Conservation (phyloP, 2,888 invertebrate genomes). For the Eupelmus urozonus region DNA sequence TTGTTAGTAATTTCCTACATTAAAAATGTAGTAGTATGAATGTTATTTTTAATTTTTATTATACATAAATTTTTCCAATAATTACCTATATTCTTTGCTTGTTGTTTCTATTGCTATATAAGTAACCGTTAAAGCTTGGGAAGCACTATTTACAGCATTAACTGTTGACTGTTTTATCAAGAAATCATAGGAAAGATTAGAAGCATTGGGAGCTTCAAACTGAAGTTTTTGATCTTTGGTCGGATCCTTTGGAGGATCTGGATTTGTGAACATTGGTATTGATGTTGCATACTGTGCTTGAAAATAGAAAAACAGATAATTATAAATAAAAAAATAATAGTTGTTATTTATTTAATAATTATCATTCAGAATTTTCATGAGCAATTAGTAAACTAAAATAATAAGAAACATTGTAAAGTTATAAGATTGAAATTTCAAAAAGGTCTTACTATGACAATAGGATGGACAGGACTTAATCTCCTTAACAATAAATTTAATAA, state of each 20-base stretch:
- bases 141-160: constrained; percentile 71
- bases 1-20: constrained; percentile 66
- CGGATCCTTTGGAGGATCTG: constrained; percentile 62
- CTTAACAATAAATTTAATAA: constrained; percentile 44
- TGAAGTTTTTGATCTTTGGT: constrained; percentile 64
- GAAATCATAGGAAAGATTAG: constrained; percentile 69
- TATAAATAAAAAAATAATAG: constrained; percentile 21
- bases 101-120: constrained; percentile 70
- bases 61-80: no score
- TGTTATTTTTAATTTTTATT: neutral
- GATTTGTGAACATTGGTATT: constrained; percentile 62
- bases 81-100: constrained; percentile 73
- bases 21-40: constrained; percentile 19
- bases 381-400: neutral
- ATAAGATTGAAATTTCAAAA: neutral
- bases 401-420: neutral
- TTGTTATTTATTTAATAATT: constrained; percentile 4
- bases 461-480: constrained; percentile 45
- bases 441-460: constrained; percentile 47
- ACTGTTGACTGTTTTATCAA: constrained; percentile 73
- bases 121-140: constrained; percentile 70
- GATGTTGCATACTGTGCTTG: constrained; percentile 65
- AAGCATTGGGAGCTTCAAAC: constrained; percentile 65
- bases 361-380: constrained; percentile 16
- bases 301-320: constrained; percentile 40